These are phyloP conservation scores for Neocrepidodera transversa DNA, from an alignment of 2,888 invertebrate genomes.

Conservation along the genomic window DNA sequence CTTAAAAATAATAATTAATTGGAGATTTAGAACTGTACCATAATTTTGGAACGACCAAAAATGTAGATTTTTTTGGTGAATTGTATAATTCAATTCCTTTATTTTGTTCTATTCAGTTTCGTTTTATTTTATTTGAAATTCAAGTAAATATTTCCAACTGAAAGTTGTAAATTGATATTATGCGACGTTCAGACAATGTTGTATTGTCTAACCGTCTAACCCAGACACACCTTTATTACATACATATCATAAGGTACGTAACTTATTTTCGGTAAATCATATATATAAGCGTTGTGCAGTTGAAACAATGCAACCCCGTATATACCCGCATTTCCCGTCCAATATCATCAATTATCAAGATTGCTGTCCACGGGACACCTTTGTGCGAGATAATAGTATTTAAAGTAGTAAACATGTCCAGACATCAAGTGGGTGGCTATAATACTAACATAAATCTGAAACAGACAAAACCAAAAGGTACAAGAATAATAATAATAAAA, in stretches of 20 bases:
- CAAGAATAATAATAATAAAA: slow-evolving; percentile 14
- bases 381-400: slow-evolving; percentile 26
- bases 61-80: too few species aligned
- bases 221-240: slow-evolving; percentile 2
- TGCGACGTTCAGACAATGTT: not conserved
- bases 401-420: slow-evolving; percentile 27
- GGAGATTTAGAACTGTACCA: too few species aligned
- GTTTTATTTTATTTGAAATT: too few species aligned
- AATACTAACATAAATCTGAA: slow-evolving; percentile 25
- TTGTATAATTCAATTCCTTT: too few species aligned
- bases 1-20: too few species aligned
- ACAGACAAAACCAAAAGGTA: slow-evolving; percentile 17
- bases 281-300: not conserved
- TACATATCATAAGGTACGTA: not conserved
- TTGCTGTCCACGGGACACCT: slow-evolving; percentile 28
- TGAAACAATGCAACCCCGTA: slow-evolving; percentile 19
- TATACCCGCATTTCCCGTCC: slow-evolving; percentile 18
- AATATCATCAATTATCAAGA: slow-evolving; percentile 26
- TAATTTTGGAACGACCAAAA: too few species aligned
- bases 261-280: slow-evolving; percentile 5
- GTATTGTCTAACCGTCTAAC: not conserved
- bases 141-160: too few species aligned
- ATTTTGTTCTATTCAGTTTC: too few species aligned
- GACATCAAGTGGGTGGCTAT: slow-evolving; percentile 27
- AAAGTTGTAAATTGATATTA: too few species aligned